Evolutionary conservation across 2,797 vertebrate species (phyloP).

Genomic region (Coregonus suidteri): DNA sequence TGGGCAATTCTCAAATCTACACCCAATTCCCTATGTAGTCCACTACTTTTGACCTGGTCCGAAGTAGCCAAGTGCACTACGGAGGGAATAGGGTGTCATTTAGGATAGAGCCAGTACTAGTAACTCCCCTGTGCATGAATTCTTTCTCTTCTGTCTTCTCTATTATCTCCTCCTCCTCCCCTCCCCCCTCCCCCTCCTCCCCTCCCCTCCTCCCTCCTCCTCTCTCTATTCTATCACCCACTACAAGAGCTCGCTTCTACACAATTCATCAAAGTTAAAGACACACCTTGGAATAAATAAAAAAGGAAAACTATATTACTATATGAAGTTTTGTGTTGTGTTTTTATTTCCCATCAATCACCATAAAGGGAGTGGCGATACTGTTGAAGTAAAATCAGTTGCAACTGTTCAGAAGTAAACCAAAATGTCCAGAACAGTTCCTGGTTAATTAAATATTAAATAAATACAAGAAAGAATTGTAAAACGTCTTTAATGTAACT

Average conservation of each 20-base stretch:
- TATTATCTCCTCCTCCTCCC: slow-evolving; percentile 23
- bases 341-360: slow-evolving; percentile 13
- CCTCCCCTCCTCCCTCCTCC: background rate
- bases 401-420: background rate
- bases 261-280: slow-evolving; percentile 34
- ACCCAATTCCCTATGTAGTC: background rate
- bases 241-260: slow-evolving; percentile 39
- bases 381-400: background rate
- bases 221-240: slow-evolving; percentile 39
- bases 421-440: background rate
- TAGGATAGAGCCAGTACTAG: background rate
- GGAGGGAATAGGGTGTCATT: background rate
- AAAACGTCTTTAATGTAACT: background rate
- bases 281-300: slow-evolving; percentile 73
- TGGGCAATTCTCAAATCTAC: background rate
- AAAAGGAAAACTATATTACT: slow-evolving; percentile 69
- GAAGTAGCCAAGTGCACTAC: background rate
- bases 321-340: slow-evolving; percentile 39
- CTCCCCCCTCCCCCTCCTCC: slow-evolving; percentile 19
- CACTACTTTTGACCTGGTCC: background rate
- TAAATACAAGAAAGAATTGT: background rate
- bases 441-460: background rate
- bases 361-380: background rate
- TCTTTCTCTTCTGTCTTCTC: slow-evolving; percentile 23
- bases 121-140: background rate